phyloP scores from a whole-genome alignment of 2,888 invertebrate species.

The Acronicta psi region DNA sequence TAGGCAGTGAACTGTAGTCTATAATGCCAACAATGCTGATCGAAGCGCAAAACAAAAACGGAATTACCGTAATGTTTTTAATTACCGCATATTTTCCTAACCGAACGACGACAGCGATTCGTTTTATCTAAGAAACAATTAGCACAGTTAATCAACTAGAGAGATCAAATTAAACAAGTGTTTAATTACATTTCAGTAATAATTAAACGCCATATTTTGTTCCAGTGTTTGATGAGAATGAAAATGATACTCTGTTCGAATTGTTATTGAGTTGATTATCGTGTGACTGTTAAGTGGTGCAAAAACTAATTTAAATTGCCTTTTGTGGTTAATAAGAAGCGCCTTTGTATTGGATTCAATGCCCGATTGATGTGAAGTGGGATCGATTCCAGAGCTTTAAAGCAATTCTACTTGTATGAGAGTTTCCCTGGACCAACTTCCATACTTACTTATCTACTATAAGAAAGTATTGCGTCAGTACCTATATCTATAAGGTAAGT shows the following conservation, averaged over 20 bases:
- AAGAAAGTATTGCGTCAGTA: no score
- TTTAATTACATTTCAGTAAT: slow-evolving; percentile 76
- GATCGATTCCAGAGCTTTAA: not conserved
- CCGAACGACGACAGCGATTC: slow-evolving; percentile 56
- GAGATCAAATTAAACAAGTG: slow-evolving; percentile 74
- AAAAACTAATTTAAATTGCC: slow-evolving; percentile 40
- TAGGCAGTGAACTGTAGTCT: slow-evolving; percentile 16
- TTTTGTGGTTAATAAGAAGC: slow-evolving; percentile 33
- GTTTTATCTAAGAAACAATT: slow-evolving; percentile 67
- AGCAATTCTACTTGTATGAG: no score
- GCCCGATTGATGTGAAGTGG: slow-evolving; percentile 2
- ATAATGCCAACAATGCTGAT: slow-evolving; percentile 32
- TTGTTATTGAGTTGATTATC: slow-evolving; percentile 21
- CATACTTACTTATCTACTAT: no score
- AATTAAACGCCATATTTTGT: slow-evolving; percentile 67
- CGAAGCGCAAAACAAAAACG: slow-evolving; percentile 31
- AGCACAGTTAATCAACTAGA: slow-evolving; percentile 67
- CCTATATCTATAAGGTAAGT: no score
- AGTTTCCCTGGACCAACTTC: no score
- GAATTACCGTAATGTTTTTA: slow-evolving; percentile 50
- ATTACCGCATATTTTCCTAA: slow-evolving; percentile 50
- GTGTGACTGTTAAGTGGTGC: slow-evolving; percentile 21
- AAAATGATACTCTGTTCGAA: slow-evolving; percentile 25
- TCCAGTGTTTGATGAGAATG: slow-evolving; percentile 8
- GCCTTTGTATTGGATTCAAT: slow-evolving; percentile 23